Conservation (phyloP, 2,113 vertebrate genomes). For the Bothrops jararaca region DNA sequence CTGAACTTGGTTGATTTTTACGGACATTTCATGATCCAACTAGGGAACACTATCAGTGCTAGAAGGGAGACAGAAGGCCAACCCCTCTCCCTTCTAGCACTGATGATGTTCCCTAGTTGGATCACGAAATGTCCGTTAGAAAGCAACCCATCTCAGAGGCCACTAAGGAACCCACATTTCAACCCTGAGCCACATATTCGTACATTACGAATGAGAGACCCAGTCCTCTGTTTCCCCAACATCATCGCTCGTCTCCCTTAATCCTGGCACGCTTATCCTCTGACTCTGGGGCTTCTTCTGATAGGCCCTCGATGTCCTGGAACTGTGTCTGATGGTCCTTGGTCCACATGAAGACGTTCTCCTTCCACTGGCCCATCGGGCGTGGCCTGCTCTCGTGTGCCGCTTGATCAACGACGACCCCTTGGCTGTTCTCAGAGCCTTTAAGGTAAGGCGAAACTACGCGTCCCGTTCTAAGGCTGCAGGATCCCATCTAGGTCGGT, state of each 20-base stretch:
- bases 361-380: conserved; percentile 87
- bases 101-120: not conserved
- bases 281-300: not conserved
- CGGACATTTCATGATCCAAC: too few relatives aligned
- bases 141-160: not conserved
- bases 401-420: conserved; percentile 86
- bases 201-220: not conserved
- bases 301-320: conserved; percentile 85
- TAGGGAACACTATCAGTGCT: not conserved
- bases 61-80: not conserved
- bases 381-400: conserved; percentile 85
- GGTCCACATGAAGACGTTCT: conserved; percentile 78
- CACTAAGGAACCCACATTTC: not conserved
- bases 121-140: not conserved
- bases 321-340: conserved; percentile 79
- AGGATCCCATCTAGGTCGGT: not conserved
- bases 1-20: too few relatives aligned
- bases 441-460: conserved; percentile 74
- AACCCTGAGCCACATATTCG: not conserved
- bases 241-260: not conserved
- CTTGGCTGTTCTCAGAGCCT: conserved; percentile 84
- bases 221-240: not conserved
- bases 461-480: not conserved
- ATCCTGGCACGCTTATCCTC: not conserved
- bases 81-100: too few relatives aligned